These are phyloP conservation scores for Pocota personata DNA, from an alignment of 2,888 invertebrate genomes.

Conservation along the genomic window DNA sequence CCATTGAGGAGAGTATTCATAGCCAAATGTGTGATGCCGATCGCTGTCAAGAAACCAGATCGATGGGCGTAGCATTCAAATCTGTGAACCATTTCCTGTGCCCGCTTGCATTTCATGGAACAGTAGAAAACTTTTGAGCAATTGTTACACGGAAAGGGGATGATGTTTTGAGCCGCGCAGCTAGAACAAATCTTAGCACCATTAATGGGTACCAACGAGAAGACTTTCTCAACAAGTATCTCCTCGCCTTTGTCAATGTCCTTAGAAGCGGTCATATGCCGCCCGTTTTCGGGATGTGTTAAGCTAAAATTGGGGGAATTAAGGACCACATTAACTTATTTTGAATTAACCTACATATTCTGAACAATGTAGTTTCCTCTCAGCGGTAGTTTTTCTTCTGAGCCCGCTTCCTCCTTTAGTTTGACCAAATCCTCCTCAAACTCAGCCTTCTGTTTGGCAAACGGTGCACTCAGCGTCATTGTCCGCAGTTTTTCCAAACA, in stretches of 20 bases:
- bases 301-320: not conserved
- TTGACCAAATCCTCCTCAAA: constrained; percentile 25
- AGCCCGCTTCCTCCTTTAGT: not conserved
- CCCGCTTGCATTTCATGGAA: constrained; percentile 85
- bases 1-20: constrained; percentile 87
- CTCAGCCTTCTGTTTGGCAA: not conserved
- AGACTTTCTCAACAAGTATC: constrained; percentile 91
- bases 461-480: constrained; percentile 14
- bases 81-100: constrained; percentile 85
- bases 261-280: constrained; percentile 84
- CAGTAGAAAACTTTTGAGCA: constrained; percentile 89
- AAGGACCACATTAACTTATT: not conserved
- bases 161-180: constrained; percentile 86
- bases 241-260: constrained; percentile 87
- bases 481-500: constrained; percentile 25
- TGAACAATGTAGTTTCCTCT: constrained; percentile 24
- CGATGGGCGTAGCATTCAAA: constrained; percentile 89
- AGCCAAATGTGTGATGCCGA: constrained; percentile 92
- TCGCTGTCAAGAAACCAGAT: constrained; percentile 86
- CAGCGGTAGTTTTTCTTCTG: not conserved
- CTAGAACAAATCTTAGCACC: constrained; percentile 86
- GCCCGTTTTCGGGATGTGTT: constrained; percentile 70
- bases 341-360: constrained; percentile 16
- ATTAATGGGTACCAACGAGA: constrained; percentile 88
- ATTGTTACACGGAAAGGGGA: constrained; percentile 87